These are phyloP conservation scores for Rhinolophus sinicus DNA, from an alignment of 2,113 vertebrate genomes.

Conservation along the genomic window DNA sequence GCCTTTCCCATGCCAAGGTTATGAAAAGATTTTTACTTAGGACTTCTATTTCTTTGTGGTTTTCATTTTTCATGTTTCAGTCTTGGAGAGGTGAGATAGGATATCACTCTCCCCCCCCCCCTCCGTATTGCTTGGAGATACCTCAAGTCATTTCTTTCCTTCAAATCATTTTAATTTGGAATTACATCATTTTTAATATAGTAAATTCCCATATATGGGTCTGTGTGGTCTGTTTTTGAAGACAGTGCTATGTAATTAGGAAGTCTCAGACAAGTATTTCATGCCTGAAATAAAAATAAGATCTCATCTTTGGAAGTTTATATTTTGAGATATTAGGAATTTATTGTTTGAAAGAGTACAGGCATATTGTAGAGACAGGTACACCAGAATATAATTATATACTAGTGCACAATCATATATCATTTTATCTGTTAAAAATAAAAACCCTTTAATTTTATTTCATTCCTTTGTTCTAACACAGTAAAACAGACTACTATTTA, in stretches of 20 bases:
- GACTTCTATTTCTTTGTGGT: constrained; percentile 2
- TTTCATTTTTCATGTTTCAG: constrained; percentile 27
- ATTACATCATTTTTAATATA: background rate
- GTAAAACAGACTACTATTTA: constrained; percentile 49
- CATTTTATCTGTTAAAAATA: constrained; percentile 62
- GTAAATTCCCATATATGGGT: background rate
- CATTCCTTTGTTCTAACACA: constrained; percentile 36
- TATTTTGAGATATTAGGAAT: constrained; percentile 55
- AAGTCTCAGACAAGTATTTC: constrained; percentile 41
- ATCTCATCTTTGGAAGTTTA: constrained; percentile 30
- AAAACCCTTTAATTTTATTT: constrained; percentile 54
- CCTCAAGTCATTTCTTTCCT: constrained; percentile 5
- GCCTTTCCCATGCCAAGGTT: background rate
- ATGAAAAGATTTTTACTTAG: background rate
- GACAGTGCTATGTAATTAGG: constrained; percentile 26
- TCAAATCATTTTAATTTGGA: background rate
- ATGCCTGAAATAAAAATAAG: constrained; percentile 20
- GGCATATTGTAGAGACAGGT: constrained; percentile 1
- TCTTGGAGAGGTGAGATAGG: background rate
- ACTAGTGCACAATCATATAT: background rate
- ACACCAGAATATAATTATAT: constrained; percentile 42
- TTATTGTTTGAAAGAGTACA: constrained; percentile 36
- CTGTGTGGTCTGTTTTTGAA: background rate
- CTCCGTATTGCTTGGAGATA: background rate
- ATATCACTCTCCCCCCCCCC: background rate